Conservation (phyloP, 1,140 invertebrate genomes). For the Zaprionus capensis region DNA sequence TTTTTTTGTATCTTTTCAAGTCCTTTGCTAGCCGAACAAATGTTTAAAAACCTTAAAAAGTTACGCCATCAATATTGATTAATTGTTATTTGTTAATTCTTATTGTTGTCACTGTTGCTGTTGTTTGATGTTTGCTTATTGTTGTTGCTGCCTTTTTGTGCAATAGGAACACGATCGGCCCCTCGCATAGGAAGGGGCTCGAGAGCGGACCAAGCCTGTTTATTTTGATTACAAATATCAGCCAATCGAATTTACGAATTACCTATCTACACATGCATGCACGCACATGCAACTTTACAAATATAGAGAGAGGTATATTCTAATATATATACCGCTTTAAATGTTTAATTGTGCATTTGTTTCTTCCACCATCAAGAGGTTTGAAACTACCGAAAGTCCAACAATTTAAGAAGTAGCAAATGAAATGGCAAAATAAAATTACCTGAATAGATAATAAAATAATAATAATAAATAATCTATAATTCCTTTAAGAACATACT, state of each 20-base stretch:
- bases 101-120: conserved; percentile 1
- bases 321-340: conserved; percentile 1
- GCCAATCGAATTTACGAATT: conserved; percentile 1
- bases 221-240: conserved; percentile 2
- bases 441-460: neutral
- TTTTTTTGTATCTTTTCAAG: neutral
- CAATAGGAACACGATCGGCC: conserved; percentile 3
- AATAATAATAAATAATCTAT: neutral
- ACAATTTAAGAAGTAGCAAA: neutral
- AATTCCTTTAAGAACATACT: too few relatives aligned
- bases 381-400: neutral
- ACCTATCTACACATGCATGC: conserved; percentile 2
- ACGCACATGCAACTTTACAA: conserved; percentile 1
- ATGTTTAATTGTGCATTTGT: conserved; percentile 1
- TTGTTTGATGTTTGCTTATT: neutral
- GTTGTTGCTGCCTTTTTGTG: neutral
- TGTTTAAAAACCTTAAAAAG: conserved; percentile 6
- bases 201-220: conserved; percentile 1
- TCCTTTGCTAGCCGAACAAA: conserved; percentile 7
- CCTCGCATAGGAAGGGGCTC: too few relatives aligned
- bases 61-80: neutral
- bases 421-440: too few relatives aligned
- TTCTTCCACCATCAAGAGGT: neutral
- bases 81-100: neutral
- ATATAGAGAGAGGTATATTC: neutral